Evolutionary conservation across 2,888 invertebrate genomes (phyloP), one percentile per base, ranked within the genome.

Genomic region (Calephelis perditalis): DNA sequence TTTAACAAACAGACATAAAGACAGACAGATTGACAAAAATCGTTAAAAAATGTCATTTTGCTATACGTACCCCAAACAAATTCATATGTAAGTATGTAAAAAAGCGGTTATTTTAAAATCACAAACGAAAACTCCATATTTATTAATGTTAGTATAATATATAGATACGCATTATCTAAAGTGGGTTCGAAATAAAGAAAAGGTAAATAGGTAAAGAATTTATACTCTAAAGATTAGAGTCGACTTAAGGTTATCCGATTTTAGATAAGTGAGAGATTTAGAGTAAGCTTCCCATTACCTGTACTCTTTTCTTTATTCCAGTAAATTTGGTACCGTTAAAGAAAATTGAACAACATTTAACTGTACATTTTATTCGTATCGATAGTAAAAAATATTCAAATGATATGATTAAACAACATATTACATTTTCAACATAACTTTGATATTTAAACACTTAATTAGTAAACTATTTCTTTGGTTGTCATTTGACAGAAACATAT

Each of bases 391-490:
- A 49, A 49, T 49, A 26, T 15, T 37, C 12, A 9, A 37, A 45
- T 57, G 61, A 61, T 61, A 61, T 61, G 54, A 56, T 26, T 43
- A 57, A 54, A 57, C 36, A 54, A 55, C 55, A 58, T 46, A 55
- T 46, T 56, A 55, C 55, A n/a, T 5, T 37, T 40, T 11, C 56
- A 47, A 7, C 58, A 62, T 56, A 44, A 26, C 9, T 26, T 8
- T 26, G 4, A 26, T 49, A 0, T 2, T 49, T 10, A 26, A 4
- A 2, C 10, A 15, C 1, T 10, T 26, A 26, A 26, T 26, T 49
- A 49, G 35, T 11, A 35, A 10, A 52, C 5, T 7, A 7, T 40
- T 8, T 40, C 40, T 40, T 40, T 40, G 7, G 40, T 5, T 6
- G 6, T 40, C 4, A 52, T 35, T 26, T 35, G 10, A 35, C 9